Percentiles rank a stretch among this genome's conserved stretches.
phyloP scores from a whole-genome alignment of 2,888 invertebrate genomes.

The Cephus nigrinus region DNA sequence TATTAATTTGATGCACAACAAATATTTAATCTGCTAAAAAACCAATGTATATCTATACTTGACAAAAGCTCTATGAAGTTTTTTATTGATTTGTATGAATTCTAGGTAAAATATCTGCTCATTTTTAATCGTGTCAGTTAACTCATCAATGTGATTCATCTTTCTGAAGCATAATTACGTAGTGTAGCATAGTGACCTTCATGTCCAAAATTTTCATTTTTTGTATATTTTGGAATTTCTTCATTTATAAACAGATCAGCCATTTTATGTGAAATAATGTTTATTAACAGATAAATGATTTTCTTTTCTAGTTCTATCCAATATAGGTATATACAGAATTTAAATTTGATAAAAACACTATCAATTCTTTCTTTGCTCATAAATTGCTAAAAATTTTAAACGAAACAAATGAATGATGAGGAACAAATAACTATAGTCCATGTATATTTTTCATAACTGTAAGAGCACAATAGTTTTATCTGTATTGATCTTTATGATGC shows the following conservation, averaged over 20 bases:
- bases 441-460: background rate
- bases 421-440: background rate
- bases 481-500: no score
- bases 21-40: background rate
- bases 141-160: background rate
- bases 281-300: background rate
- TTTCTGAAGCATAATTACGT: background rate
- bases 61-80: background rate
- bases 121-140: background rate
- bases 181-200: background rate
- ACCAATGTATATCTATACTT: background rate
- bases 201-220: background rate
- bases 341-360: background rate
- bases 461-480: no score
- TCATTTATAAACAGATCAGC: background rate
- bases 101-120: background rate
- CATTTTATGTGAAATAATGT: background rate
- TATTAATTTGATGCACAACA: background rate
- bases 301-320: background rate
- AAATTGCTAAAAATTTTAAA: background rate
- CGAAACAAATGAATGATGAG: background rate
- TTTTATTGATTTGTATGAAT: background rate
- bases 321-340: background rate
- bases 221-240: background rate
- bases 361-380: background rate